A percentile compares a stretch with the other conserved stretches of the same genome.
Conservation (phyloP, 2,888 invertebrate genomes). For the Marasmarcha lunaedactyla region DNA sequence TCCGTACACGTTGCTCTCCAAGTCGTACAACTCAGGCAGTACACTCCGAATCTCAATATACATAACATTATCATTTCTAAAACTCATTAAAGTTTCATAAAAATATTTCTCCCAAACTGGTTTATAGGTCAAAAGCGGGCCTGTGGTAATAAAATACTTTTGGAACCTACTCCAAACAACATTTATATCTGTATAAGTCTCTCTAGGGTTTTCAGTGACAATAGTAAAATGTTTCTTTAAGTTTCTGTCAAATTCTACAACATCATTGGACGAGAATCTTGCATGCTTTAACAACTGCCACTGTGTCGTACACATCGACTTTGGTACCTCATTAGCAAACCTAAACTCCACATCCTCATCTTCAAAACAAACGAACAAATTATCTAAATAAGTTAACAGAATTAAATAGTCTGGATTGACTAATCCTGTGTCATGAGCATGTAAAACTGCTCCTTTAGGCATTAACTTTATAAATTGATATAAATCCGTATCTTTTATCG, state of each 20-base stretch:
- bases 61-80: slow-evolving; percentile 76
- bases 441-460: slow-evolving; percentile 82
- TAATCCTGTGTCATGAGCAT: slow-evolving; percentile 76
- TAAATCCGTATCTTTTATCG: slow-evolving; percentile 71
- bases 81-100: slow-evolving; percentile 72
- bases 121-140: slow-evolving; percentile 68
- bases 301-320: slow-evolving; percentile 23
- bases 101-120: slow-evolving; percentile 77
- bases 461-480: slow-evolving; percentile 74
- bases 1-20: slow-evolving; percentile 70
- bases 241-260: slow-evolving; percentile 60
- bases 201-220: slow-evolving; percentile 51
- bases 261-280: slow-evolving; percentile 51
- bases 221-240: slow-evolving; percentile 68
- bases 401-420: slow-evolving; percentile 73
- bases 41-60: slow-evolving; percentile 77
- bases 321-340: slow-evolving; percentile 35
- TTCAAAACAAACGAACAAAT: slow-evolving; percentile 68
- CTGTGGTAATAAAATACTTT: slow-evolving; percentile 62
- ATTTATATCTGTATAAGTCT: slow-evolving; percentile 65
- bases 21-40: slow-evolving; percentile 74
- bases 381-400: slow-evolving; percentile 71
- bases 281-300: slow-evolving; percentile 66
- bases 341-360: slow-evolving; percentile 24
- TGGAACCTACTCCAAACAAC: slow-evolving; percentile 72